phyloP scores from a whole-genome alignment of 2,113 vertebrate species.

The Vanacampus margaritifer region DNA sequence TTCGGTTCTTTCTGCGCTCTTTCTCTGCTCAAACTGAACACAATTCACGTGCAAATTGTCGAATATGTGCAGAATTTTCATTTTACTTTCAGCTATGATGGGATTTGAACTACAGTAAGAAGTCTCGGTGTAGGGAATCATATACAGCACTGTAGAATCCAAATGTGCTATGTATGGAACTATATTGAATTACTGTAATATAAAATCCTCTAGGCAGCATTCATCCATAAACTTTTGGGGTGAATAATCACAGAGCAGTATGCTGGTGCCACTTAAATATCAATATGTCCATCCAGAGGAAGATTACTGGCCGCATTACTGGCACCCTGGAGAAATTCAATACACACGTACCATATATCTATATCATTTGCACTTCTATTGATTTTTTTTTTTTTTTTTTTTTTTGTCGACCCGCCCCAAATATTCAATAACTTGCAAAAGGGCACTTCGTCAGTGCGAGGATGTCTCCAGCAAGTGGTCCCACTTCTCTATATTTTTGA shows the following conservation, averaged over 20 bases:
- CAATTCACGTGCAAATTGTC: neutral
- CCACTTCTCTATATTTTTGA: neutral
- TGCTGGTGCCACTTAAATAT: neutral
- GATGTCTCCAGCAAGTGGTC: neutral
- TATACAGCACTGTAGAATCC: neutral
- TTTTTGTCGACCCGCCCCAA: neutral
- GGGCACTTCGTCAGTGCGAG: neutral
- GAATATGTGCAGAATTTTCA: neutral
- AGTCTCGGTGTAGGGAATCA: neutral
- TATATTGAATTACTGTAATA: neutral
- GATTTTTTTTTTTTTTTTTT: neutral
- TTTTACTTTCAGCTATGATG: neutral
- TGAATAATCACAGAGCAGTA: neutral
- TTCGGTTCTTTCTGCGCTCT: neutral
- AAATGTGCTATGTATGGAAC: neutral
- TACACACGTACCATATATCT: neutral
- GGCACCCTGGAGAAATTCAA: neutral
- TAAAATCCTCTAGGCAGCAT: neutral
- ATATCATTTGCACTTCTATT: neutral
- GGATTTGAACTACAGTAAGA: neutral
- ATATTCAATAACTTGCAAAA: neutral
- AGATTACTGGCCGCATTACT: neutral
- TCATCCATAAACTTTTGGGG: neutral
- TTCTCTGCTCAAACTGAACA: neutral
- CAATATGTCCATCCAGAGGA: neutral